Evolutionary conservation across 1,140 invertebrate species (phyloP).

Genomic region (Drosophila virilis): DNA sequence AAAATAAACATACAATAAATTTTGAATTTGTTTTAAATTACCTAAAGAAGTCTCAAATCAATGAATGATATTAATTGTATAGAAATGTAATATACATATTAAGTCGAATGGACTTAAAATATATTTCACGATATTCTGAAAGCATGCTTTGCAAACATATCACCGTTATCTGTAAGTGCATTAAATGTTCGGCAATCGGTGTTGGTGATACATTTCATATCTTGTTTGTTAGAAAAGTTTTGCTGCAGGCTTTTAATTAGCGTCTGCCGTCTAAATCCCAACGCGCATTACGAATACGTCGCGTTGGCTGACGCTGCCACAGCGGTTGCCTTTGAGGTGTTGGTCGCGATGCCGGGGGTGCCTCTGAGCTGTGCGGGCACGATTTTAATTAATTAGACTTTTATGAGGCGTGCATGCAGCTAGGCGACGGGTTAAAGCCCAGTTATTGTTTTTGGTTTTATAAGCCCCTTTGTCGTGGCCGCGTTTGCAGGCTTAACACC

Average conservation of each 20-base stretch:
- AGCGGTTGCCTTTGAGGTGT: slow-evolving; percentile 46
- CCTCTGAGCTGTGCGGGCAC: slow-evolving; percentile 66
- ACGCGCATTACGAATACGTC: slow-evolving; percentile 77
- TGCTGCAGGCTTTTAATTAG: slow-evolving; percentile 77
- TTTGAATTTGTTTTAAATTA: too few relatives aligned
- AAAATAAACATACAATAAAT: too few relatives aligned
- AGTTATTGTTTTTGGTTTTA: slow-evolving; percentile 74
- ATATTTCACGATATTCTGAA: too few relatives aligned
- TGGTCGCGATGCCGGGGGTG: slow-evolving; percentile 32
- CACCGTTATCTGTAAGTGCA: slow-evolving; percentile 8
- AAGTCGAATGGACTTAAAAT: too few relatives aligned
- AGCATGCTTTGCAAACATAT: neutral
- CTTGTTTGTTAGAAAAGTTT: slow-evolving; percentile 60
- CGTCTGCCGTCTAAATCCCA: slow-evolving; percentile 67
- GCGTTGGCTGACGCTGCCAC: slow-evolving; percentile 52
- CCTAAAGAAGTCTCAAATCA: too few relatives aligned
- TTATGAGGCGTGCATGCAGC: slow-evolving; percentile 77
- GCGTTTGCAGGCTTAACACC: slow-evolving; percentile 62
- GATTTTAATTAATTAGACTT: slow-evolving; percentile 82
- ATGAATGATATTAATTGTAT: too few relatives aligned
- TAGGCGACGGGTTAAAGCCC: slow-evolving; percentile 71
- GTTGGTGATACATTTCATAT: slow-evolving; percentile 12
- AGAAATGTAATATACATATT: too few relatives aligned
- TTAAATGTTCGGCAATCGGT: slow-evolving; percentile 34
- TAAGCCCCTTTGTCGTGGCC: slow-evolving; percentile 58